A percentile compares a stretch with the other conserved stretches of the same genome.
phyloP scores from a whole-genome alignment of 2,113 vertebrate genomes.

The Octodon degus region DNA sequence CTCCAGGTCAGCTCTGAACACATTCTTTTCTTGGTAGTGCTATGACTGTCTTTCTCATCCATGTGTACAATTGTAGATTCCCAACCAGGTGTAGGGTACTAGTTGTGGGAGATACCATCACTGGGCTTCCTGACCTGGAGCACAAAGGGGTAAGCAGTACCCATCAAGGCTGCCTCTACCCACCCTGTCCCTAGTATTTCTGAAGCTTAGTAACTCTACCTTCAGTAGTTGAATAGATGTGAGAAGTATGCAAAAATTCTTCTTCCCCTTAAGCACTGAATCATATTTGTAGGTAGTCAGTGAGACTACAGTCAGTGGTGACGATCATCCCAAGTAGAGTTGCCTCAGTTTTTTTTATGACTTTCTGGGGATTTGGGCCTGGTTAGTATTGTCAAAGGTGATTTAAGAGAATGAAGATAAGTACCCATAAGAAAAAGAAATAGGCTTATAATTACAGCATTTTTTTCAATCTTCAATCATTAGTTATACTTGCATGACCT shows the following conservation, averaged over 20 bases:
- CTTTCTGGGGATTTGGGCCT: not conserved
- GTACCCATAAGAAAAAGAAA: slow-evolving; percentile 17
- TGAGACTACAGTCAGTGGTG: slow-evolving; percentile 23
- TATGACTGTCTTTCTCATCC: not conserved
- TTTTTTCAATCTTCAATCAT: slow-evolving; percentile 25
- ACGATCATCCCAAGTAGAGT: slow-evolving; percentile 28
- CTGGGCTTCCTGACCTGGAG: not conserved
- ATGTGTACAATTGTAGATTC: not conserved
- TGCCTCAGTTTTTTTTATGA: not conserved
- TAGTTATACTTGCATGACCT: slow-evolving; percentile 26
- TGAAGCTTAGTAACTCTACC: not conserved
- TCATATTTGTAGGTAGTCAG: slow-evolving; percentile 8
- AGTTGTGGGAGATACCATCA: not conserved
- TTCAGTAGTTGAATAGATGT: not conserved
- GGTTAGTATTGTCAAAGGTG: slow-evolving; percentile 27
- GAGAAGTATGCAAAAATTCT: not conserved
- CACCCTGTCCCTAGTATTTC: not conserved
- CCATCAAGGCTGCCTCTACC: not conserved
- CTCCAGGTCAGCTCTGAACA: not conserved
- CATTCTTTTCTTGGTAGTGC: slow-evolving; percentile 41
- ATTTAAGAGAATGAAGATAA: slow-evolving; percentile 39
- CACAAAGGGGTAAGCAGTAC: not conserved
- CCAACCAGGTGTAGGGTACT: not conserved
- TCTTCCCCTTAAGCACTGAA: not conserved
- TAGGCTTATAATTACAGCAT: not conserved